Evolutionary conservation across 1,140 invertebrate genomes (phyloP), one percentile per base, ranked within the genome.

Genomic region (Caerostris extrusa): DNA sequence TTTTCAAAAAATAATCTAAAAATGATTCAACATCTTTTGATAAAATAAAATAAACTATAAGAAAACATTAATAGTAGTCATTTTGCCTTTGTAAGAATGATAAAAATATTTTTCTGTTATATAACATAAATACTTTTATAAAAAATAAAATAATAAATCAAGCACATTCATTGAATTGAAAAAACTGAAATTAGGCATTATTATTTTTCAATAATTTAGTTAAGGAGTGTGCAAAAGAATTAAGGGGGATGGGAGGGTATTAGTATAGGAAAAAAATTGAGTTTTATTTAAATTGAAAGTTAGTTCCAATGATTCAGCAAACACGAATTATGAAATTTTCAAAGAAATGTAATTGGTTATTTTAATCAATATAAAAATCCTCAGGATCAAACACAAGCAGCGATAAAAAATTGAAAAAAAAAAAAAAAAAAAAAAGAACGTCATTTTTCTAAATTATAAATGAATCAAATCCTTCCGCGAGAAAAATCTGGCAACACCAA

Each of bases 401-500:
- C 60, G 86, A 67, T 64, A 50, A 88, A 88, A 88, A 87, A 88
- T 71, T 55, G 34, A 86, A 87, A 55, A 55, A 82, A 55, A 82
- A 17, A 55, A 53, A 55, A 61, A 86, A 58, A 7, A 34, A n/a
- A 61, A 61, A 67, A 34, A 90, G 82, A 61, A 53, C 69, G 58
- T 89, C 92, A 93, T 89, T 93, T 93, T 93, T 93, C 92, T 82
- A 93, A 93, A 93, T 93, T 93, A 93, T 93, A 89, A 93, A 93
- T 93, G 92, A 93, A 93, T 93, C 92, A 88, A 89, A 88, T 93
- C 71, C 92, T 93, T 85, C 82, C 61, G 64, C 57, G 56, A 93
- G 67, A 86, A 93, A 93, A 85, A 86, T 82, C 10, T 81, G 67
- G 61, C 92, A 88, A 88, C 92, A 93, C 64, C 53, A 88, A 82